Evolutionary conservation across 2,797 vertebrate species (phyloP).

Genomic region (Serranus cabrilla): DNA sequence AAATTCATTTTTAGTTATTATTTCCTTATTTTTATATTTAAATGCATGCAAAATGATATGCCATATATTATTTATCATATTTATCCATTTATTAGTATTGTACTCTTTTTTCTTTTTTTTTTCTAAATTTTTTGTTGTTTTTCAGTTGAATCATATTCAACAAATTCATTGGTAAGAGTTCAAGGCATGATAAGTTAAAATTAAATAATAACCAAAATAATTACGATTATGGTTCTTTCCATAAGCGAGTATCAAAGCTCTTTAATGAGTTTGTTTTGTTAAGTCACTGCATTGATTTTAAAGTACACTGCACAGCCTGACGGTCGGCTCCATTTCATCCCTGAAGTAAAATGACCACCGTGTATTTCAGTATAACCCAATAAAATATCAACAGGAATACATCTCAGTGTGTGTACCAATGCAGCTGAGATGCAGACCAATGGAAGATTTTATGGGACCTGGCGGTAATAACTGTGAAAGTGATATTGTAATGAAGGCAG

Average conservation of each 20-base stretch:
- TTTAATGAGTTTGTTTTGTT: constrained; percentile 18
- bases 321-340: constrained; percentile 25
- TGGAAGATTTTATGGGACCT: constrained; percentile 47
- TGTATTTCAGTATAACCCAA: constrained; percentile 49
- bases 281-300: constrained; percentile 37
- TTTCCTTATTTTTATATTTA: no score
- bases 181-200: no score
- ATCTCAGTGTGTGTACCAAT: constrained; percentile 18
- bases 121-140: no score
- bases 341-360: constrained; percentile 29
- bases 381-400: constrained; percentile 41
- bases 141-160: no score
- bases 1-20: no score
- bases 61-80: no score
- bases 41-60: no score
- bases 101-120: no score
- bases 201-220: no score
- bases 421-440: constrained; percentile 36
- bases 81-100: no score
- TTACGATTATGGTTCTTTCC: no score
- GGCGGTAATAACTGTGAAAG: constrained; percentile 60
- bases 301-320: not conserved
- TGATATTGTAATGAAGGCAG: constrained; percentile 62
- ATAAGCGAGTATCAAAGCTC: not conserved
- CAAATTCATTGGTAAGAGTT: no score